Conservation (phyloP, 2,797 vertebrate genomes). For the Gallinago solitaria region DNA sequence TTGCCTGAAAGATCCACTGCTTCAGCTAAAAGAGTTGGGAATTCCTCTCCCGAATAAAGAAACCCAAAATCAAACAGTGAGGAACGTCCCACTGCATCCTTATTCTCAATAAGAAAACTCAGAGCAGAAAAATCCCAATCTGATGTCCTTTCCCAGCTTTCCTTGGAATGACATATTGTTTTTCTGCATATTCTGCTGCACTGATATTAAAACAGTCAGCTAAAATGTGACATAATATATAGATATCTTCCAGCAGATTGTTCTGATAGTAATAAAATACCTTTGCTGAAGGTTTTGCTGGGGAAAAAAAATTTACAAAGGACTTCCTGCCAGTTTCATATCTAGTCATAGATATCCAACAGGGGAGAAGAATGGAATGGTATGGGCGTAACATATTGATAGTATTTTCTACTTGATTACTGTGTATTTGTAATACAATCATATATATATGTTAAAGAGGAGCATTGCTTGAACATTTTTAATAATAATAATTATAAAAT, state of each 20-base stretch:
- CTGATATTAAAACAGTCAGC: not conserved
- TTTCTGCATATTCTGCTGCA: not conserved
- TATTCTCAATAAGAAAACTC: not conserved
- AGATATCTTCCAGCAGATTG: not conserved
- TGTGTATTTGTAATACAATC: not conserved
- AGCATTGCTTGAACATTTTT: not conserved
- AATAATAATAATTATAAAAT: not conserved
- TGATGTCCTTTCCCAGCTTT: not conserved
- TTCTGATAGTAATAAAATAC: not conserved
- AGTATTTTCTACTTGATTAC: not conserved
- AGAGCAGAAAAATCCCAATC: not conserved
- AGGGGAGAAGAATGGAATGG: not conserved
- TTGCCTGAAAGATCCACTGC: not conserved
- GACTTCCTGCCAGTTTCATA: not conserved
- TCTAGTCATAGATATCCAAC: not conserved
- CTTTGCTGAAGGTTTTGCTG: not conserved
- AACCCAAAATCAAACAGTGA: not conserved
- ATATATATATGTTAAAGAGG: not conserved
- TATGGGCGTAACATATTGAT: not conserved
- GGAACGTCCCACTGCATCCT: not conserved
- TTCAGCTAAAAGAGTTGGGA: not conserved
- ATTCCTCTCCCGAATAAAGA: not conserved
- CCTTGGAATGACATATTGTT: not conserved
- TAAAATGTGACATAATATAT: not conserved
- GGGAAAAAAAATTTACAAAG: not conserved